A percentile compares a stretch with the other conserved stretches of the same genome.
Evolutionary conservation across 1,140 invertebrate species (phyloP).

Genomic region (Formica selysi): DNA sequence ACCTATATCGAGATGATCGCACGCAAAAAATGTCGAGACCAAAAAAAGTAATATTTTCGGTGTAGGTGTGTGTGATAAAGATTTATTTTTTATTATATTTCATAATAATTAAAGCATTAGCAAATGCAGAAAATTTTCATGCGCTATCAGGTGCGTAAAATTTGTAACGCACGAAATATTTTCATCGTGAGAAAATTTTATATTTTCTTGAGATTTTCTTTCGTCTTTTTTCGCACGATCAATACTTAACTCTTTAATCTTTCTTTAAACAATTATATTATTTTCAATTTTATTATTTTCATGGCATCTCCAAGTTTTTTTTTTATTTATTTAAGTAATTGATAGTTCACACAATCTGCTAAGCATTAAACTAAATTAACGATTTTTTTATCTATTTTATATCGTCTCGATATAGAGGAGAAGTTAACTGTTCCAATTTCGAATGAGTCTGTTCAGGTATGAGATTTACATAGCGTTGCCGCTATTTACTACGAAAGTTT

Average conservation of each 20-base stretch:
- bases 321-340: neutral
- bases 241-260: neutral
- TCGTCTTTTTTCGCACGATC: neutral
- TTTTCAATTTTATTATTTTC: neutral
- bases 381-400: neutral
- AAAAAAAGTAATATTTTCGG: conserved; percentile 27
- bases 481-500: conserved; percentile 11
- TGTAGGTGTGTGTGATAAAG: neutral
- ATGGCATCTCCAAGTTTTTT: neutral
- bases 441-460: neutral
- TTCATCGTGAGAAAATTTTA: neutral
- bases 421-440: neutral
- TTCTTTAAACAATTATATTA: neutral
- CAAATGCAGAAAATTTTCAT: conserved; percentile 23
- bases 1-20: neutral
- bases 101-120: conserved; percentile 3
- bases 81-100: conserved; percentile 33
- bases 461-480: neutral
- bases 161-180: neutral
- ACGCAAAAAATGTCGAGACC: neutral
- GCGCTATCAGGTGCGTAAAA: neutral
- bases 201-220: neutral
- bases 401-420: neutral
- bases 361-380: neutral
- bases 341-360: neutral